Percentiles rank a stretch among this genome's conserved stretches.
Evolutionary conservation across 1,140 invertebrate species (phyloP).

Genomic region (Oryzaephilus surinamensis): DNA sequence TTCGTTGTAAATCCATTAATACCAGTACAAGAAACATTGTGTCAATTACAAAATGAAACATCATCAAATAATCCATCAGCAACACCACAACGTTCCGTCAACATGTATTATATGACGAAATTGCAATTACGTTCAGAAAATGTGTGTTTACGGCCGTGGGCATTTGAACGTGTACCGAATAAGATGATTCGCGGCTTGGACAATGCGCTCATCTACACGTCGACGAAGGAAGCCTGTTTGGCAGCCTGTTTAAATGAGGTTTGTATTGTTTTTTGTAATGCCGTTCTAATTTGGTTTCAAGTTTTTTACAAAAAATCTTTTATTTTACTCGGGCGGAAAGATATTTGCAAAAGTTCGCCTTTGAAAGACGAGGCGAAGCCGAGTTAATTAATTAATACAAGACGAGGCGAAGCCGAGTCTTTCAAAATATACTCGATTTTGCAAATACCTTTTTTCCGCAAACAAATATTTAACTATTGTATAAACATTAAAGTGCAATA

Average conservation of each 20-base stretch:
- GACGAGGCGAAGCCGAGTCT: too few relatives aligned
- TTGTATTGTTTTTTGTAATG: conserved; percentile 11
- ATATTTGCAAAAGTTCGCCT: too few relatives aligned
- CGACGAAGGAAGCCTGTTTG: conserved; percentile 86
- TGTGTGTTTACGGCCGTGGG: conserved; percentile 82
- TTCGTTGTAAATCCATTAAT: conserved; percentile 86
- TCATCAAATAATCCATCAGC: conserved; percentile 77
- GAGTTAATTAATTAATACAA: too few relatives aligned
- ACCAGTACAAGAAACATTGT: conserved; percentile 84
- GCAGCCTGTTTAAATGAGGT: conserved; percentile 86
- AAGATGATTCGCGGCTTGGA: conserved; percentile 82
- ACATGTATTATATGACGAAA: conserved; percentile 94
- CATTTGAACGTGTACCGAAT: conserved; percentile 86
- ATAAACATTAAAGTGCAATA: conserved; percentile 1
- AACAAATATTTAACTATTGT: too few relatives aligned
- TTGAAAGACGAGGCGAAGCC: too few relatives aligned
- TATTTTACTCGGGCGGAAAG: too few relatives aligned
- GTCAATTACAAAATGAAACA: conserved; percentile 86
- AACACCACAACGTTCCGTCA: conserved; percentile 68
- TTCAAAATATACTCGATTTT: too few relatives aligned
- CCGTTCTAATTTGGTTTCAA: not conserved
- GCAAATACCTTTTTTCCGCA: too few relatives aligned
- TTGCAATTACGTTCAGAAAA: conserved; percentile 82
- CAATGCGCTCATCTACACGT: conserved; percentile 85
- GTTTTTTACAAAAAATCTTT: not conserved